Conservation (phyloP, 2,113 vertebrate species). For the Lota lota region DNA sequence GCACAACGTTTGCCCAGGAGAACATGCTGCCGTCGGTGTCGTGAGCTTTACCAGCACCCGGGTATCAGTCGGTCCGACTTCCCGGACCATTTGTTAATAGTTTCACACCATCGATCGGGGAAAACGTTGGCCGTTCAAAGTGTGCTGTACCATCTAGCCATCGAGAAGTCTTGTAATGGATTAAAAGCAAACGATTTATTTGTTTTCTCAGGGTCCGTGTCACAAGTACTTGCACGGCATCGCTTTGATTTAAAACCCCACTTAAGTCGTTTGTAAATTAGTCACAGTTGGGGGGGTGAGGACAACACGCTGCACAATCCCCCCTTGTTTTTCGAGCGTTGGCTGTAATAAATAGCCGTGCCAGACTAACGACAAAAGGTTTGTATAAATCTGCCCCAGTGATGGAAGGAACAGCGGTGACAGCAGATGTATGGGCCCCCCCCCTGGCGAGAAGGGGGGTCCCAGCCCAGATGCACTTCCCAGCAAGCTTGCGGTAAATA, state of each 20-base stretch:
- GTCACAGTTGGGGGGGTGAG: background rate
- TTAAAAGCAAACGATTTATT: constrained; percentile 24
- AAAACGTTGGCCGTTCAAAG: constrained; percentile 13
- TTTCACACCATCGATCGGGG: constrained; percentile 15
- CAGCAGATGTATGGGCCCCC: constrained; percentile 69
- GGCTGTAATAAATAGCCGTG: constrained; percentile 60
- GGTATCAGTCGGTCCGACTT: constrained; percentile 10
- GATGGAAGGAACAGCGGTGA: constrained; percentile 55
- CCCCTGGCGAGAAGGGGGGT: constrained; percentile 46
- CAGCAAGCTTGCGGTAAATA: constrained; percentile 61
- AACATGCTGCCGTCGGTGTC: background rate
- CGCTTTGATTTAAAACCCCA: constrained; percentile 49
- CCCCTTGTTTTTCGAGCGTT: constrained; percentile 51
- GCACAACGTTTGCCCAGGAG: constrained; percentile 7
- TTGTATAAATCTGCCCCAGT: constrained; percentile 72
- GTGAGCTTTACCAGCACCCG: background rate
- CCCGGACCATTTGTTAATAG: constrained; percentile 17
- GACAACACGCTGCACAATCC: constrained; percentile 5
- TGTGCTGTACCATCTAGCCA: constrained; percentile 7
- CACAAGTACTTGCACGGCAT: constrained; percentile 25
- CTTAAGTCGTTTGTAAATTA: constrained; percentile 47
- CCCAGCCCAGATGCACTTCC: constrained; percentile 64
- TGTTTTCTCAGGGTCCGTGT: constrained; percentile 24
- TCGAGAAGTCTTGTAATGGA: constrained; percentile 23
- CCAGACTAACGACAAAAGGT: constrained; percentile 63